These are phyloP conservation scores for Cecropterus lyciades DNA, from an alignment of 1,140 invertebrate genomes.

Conservation along the genomic window DNA sequence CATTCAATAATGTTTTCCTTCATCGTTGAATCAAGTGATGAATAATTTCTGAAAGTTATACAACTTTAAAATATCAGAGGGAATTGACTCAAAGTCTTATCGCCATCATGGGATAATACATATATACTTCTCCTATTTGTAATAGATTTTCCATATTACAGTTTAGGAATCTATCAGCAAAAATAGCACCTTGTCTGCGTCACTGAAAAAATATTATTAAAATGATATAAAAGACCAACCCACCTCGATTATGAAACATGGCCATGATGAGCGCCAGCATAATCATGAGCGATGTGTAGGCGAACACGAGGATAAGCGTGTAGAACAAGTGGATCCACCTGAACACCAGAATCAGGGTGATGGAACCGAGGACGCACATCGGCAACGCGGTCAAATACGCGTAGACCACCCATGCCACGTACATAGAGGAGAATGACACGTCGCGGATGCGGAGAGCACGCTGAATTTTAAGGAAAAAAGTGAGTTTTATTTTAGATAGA, in stretches of 20 bases:
- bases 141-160: too few species aligned
- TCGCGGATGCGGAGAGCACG: constrained; percentile 58
- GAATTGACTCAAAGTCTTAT: too few species aligned
- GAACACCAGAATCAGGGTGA: constrained; percentile 67
- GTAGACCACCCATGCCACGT: constrained; percentile 63
- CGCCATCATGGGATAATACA: too few species aligned
- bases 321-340: constrained; percentile 66
- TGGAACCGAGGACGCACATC: constrained; percentile 53
- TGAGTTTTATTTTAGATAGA: too few species aligned
- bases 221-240: constrained; percentile 26
- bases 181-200: too few species aligned
- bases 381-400: constrained; percentile 62
- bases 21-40: too few species aligned
- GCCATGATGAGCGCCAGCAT: constrained; percentile 67
- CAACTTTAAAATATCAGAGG: too few species aligned
- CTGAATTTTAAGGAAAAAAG: constrained; percentile 30
- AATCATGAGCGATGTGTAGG: constrained; percentile 62
- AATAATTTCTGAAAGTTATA: too few species aligned
- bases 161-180: too few species aligned
- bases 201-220: too few species aligned
- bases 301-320: constrained; percentile 52
- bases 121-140: too few species aligned
- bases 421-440: constrained; percentile 59
- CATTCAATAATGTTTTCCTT: too few species aligned
- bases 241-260: constrained; percentile 69